phyloP scores from a whole-genome alignment of 1,140 invertebrate species.

The Pissodes strobi region DNA sequence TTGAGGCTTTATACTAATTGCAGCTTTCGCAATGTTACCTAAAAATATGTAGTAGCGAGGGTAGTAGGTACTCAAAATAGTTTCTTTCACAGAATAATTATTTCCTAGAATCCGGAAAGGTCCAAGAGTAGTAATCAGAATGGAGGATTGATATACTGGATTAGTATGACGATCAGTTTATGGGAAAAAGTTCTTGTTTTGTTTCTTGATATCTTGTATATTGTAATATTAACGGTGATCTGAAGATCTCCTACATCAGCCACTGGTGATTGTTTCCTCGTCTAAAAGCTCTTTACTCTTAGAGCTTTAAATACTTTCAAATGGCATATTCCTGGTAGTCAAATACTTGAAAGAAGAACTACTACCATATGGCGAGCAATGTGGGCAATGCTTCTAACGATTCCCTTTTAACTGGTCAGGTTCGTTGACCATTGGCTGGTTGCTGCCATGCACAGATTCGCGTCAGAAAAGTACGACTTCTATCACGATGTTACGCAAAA shows the following conservation, averaged over 20 bases:
- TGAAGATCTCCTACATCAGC: not conserved
- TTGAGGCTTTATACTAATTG: too few species aligned
- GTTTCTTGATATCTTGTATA: too few species aligned
- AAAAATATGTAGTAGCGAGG: too few species aligned
- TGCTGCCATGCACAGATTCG: slow-evolving; percentile 17
- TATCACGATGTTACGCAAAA: slow-evolving; percentile 14
- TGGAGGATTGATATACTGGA: too few species aligned
- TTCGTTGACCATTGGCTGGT: slow-evolving; percentile 17
- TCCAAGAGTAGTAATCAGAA: too few species aligned
- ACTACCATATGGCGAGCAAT: slow-evolving; percentile 26
- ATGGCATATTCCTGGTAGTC: slow-evolving; percentile 20
- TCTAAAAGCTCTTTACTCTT: not conserved
- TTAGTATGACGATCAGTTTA: too few species aligned
- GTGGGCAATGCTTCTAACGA: slow-evolving; percentile 25
- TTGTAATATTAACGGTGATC: not conserved
- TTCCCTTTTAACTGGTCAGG: slow-evolving; percentile 26
- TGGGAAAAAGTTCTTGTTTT: too few species aligned
- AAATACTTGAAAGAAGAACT: slow-evolving; percentile 25
- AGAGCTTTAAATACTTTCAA: slow-evolving; percentile 6
- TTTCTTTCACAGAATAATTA: too few species aligned
- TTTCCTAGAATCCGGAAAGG: too few species aligned
- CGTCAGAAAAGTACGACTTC: slow-evolving; percentile 13
- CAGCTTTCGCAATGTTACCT: too few species aligned
- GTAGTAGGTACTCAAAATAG: too few species aligned
- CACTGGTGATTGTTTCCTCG: not conserved